Percentiles rank a stretch among this genome's conserved stretches.
phyloP scores from a whole-genome alignment of 2,113 vertebrate species.

The Saccopteryx leptura region DNA sequence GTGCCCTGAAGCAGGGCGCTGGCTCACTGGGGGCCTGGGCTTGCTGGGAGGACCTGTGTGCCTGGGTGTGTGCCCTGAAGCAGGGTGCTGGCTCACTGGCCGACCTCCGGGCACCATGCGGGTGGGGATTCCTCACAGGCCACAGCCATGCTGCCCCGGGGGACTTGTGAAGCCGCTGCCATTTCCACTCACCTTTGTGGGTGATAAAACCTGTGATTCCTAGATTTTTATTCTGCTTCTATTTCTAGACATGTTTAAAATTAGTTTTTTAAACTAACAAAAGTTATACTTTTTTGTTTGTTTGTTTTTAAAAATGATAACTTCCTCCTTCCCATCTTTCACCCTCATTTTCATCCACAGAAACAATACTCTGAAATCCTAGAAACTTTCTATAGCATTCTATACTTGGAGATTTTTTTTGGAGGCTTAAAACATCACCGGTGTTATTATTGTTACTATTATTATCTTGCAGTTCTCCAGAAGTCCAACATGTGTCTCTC shows the following conservation, averaged over 20 bases:
- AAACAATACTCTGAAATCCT: background rate
- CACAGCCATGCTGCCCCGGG: background rate
- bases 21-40: fast-evolving
- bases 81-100: background rate
- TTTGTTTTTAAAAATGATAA: background rate
- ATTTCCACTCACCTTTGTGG: background rate
- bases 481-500: background rate
- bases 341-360: background rate
- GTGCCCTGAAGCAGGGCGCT: fast-evolving
- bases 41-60: background rate
- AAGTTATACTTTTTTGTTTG: background rate
- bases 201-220: background rate
- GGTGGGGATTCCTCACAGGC: background rate
- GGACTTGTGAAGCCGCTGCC: background rate
- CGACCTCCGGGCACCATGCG: background rate
- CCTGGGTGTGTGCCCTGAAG: fast-evolving
- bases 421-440: background rate
- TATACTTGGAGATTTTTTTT: constrained; percentile 12
- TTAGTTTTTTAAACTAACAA: background rate
- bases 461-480: background rate
- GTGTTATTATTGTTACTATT: background rate
- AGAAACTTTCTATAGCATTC: background rate
- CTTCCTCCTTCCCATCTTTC: background rate
- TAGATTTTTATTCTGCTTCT: background rate
- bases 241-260: background rate